Evolutionary conservation across 2,113 vertebrate species (phyloP), one percentile per base, ranked within the genome.

Genomic region (Neoarius graeffei): DNA sequence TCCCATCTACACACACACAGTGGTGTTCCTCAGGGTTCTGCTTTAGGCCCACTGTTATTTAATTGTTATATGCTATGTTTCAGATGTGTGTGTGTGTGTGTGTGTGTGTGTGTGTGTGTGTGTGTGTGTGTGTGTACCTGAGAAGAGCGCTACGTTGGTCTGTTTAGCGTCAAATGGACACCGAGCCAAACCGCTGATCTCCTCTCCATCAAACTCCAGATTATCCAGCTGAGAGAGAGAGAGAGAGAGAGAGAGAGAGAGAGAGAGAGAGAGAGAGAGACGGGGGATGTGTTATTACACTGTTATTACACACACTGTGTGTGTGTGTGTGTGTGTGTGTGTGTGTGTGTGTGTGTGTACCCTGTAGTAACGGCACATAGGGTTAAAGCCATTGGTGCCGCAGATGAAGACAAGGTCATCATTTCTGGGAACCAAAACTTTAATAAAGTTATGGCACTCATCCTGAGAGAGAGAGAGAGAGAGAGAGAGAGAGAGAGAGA

Each of bases 401-500:
- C 98, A 99, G 90, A 99, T 98, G 93, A 99, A 99, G 77, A 98
- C 97, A 93, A 99, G 97, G 91, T 99, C 98, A 19, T 99, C 97
- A 0, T 97, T 99, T 95, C 98, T 97, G 88, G 98, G 98, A 91
- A 99, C 97, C 93, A 99, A 97, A 77, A 99, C 98, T 96, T 99
- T 99, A 94, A 99, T 99, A 91, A 99, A 99, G 93, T 99, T 99
- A 95, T 99, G 98, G 94, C 98, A 99, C 95, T 99, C 98, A 42
- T 99, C 98, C 98, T 99, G 92, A 93, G n/a, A 84, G 88, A 80
- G 52, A 30, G 57, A 85, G 11, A 50, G 62, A 88, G 30, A 67
- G 30, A 64, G 76, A 81, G 73, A 27, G 27, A 52, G 42, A 60
- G 2, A 64, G 57, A 52, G 73, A 88, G 48, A 60, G 25, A 57